Evolutionary conservation across 2,888 invertebrate genomes (phyloP).

Genomic region (Tetrapedia diversipes): DNA sequence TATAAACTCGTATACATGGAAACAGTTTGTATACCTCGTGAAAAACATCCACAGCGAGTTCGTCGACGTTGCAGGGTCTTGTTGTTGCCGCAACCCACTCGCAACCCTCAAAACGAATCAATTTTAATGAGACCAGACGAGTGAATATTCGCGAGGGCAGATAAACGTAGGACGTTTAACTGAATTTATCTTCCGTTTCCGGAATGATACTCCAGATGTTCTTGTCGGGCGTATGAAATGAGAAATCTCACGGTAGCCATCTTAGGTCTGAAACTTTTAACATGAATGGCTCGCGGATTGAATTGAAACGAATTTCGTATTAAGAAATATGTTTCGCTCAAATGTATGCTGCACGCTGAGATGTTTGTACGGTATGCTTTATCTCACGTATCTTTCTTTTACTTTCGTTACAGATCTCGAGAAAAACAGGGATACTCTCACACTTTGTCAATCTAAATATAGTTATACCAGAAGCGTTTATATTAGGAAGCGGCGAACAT

Average conservation of each 20-base stretch:
- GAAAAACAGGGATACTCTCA: slow-evolving; percentile 91
- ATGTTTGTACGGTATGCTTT: no score
- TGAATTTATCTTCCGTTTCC: neutral
- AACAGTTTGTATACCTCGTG: neutral
- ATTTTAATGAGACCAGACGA: slow-evolving; percentile 20
- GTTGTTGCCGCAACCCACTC: neutral
- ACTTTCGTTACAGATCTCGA: slow-evolving; percentile 89
- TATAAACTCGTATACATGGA: no score
- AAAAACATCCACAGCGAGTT: neutral
- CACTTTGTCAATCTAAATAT: slow-evolving; percentile 95
- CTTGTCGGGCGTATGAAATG: neutral
- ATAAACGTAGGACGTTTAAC: neutral
- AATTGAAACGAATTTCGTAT: no score
- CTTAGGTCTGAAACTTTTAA: neutral
- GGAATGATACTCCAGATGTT: neutral
- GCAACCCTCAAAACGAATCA: slow-evolving; percentile 18
- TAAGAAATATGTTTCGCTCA: no score
- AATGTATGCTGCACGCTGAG: no score
- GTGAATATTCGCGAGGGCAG: slow-evolving; percentile 1
- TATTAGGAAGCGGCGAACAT: slow-evolving; percentile 92
- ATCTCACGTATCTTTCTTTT: neutral
- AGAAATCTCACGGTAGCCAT: neutral
- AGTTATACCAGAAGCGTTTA: slow-evolving; percentile 95
- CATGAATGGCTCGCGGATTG: no score
- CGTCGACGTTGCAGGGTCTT: neutral